Evolutionary conservation across 1,140 invertebrate genomes (phyloP).

Genomic region (Yoshiicerus persimilis): DNA sequence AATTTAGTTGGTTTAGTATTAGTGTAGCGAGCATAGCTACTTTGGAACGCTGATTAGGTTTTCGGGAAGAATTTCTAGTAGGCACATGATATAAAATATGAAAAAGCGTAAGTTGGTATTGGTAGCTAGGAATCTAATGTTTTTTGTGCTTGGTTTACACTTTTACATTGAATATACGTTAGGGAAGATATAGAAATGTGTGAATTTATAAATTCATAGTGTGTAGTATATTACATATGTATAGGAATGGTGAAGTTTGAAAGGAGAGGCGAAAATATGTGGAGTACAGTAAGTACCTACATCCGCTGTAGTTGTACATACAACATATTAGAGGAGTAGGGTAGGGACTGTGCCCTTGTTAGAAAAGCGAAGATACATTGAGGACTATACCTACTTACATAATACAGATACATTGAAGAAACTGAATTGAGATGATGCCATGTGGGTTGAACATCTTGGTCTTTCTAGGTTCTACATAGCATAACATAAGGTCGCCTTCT

Average conservation of each 20-base stretch:
- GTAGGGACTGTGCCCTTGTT: not conserved
- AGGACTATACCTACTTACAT: not conserved
- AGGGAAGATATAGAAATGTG: not conserved
- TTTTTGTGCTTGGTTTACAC: not conserved
- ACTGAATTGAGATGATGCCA: not conserved
- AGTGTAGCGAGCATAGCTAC: too few species aligned
- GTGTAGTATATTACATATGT: not conserved
- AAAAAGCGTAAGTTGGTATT: too few species aligned
- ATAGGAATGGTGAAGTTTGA: not conserved
- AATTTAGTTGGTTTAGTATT: too few species aligned
- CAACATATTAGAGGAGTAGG: too few species aligned
- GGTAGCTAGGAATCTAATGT: not conserved
- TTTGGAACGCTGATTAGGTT: not conserved
- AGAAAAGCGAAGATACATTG: not conserved
- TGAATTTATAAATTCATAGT: not conserved
- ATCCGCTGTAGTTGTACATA: too few species aligned
- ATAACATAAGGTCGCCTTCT: slow-evolving; percentile 11
- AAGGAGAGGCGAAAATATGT: not conserved
- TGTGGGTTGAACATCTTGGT: not conserved
- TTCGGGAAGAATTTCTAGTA: not conserved
- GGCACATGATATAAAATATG: not conserved
- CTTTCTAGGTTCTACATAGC: not conserved
- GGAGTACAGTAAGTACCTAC: too few species aligned
- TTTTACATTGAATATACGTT: not conserved
- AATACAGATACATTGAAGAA: not conserved